A percentile compares a stretch with the other conserved stretches of the same genome.
These are phyloP conservation scores for Mus minutoides DNA, from an alignment of 2,797 vertebrate genomes.

Conservation along the genomic window DNA sequence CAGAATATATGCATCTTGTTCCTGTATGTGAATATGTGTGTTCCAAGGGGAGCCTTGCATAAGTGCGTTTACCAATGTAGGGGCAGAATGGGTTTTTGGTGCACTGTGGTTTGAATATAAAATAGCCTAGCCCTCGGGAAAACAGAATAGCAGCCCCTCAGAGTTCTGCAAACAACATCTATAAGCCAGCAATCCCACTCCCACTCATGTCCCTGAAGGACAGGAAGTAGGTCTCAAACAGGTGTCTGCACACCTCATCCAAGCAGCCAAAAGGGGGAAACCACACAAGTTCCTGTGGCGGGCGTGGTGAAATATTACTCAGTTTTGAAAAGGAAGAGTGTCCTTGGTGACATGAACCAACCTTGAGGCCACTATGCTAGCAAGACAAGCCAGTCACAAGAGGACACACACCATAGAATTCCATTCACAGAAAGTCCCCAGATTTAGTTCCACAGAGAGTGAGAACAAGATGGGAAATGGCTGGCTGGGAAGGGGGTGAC, in stretches of 20 bases:
- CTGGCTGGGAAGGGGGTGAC: accelerated
- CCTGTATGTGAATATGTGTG: accelerated
- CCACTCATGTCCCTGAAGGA: not conserved
- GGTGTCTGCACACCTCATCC: not conserved
- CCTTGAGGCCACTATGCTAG: not conserved
- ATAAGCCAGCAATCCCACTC: not conserved
- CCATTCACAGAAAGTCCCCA: no score
- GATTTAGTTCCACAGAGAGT: no score
- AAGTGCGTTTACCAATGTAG: not conserved
- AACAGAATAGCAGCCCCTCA: not conserved
- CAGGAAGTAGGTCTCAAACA: not conserved
- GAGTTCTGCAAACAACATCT: not conserved
- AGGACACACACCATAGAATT: no score
- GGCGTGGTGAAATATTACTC: not conserved
- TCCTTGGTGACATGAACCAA: not conserved
- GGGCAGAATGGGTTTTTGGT: no score
- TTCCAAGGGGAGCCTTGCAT: not conserved
- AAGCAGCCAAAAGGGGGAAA: not conserved
- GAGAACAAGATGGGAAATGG: not conserved
- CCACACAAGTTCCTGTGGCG: not conserved
- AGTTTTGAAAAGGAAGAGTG: not conserved
- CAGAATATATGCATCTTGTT: not conserved
- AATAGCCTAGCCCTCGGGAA: not conserved
- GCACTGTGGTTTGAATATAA: not conserved
- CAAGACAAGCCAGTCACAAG: not conserved